Conservation (phyloP, 2,797 vertebrate species). For the Sebastes hubbsi region DNA sequence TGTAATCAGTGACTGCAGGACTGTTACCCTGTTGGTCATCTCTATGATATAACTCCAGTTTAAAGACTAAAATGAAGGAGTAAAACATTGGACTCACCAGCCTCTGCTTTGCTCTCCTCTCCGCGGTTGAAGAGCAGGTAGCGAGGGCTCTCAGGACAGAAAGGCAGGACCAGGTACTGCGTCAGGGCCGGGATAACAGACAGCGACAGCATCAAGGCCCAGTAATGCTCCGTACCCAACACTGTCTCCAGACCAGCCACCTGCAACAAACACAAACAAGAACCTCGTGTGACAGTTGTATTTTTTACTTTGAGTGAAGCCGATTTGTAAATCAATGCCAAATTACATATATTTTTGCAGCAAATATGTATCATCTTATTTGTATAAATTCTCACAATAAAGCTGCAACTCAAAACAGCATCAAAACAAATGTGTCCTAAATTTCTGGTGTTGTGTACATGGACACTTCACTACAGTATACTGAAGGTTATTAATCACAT, state of each 20-base stretch:
- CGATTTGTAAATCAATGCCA: neutral
- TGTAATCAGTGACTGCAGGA: neutral
- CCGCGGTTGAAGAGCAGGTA: slow-evolving; percentile 81
- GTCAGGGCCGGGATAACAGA: slow-evolving; percentile 80
- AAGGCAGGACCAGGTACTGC: slow-evolving; percentile 81
- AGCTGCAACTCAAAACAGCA: neutral
- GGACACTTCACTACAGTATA: neutral
- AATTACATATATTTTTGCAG: neutral
- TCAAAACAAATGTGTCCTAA: neutral
- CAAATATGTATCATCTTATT: neutral
- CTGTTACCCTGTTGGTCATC: neutral
- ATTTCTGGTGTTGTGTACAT: neutral
- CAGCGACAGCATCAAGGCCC: slow-evolving; percentile 83
- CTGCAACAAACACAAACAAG: slow-evolving; percentile 53
- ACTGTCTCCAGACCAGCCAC: slow-evolving; percentile 80
- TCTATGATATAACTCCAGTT: neutral
- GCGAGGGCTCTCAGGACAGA: slow-evolving; percentile 84
- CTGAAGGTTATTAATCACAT: neutral
- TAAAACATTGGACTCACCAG: slow-evolving; percentile 64
- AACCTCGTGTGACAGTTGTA: neutral
- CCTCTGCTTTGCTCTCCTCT: slow-evolving; percentile 73
- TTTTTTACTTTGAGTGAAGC: neutral
- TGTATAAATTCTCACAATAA: neutral
- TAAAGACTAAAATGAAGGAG: neutral
- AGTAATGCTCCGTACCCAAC: slow-evolving; percentile 78